Conservation (phyloP, 2,113 vertebrate genomes). For the Scytalopus superciliaris region DNA sequence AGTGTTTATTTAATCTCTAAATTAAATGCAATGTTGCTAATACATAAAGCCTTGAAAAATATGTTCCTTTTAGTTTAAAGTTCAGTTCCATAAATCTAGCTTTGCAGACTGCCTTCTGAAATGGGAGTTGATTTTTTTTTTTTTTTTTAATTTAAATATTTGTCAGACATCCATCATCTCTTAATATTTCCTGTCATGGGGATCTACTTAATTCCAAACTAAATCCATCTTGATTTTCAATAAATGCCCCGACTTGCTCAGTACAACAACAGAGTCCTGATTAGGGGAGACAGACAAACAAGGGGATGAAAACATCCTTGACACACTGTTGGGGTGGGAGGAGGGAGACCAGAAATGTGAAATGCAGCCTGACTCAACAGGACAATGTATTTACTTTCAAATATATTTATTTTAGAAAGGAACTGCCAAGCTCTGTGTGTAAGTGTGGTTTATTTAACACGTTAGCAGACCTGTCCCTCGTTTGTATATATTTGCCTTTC, state of each 20-base stretch:
- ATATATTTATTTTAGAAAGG: neutral
- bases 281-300: conserved; percentile 29
- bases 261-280: neutral
- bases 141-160: conserved; percentile 15
- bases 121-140: conserved; percentile 10
- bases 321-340: neutral
- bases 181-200: conserved; percentile 31
- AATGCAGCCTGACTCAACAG: neutral
- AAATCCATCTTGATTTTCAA: conserved; percentile 31
- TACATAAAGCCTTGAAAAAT: conserved; percentile 44
- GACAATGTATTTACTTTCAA: neutral
- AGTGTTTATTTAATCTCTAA: conserved; percentile 49
- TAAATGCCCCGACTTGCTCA: neutral
- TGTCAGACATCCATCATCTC: conserved; percentile 50
- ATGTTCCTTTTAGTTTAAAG: conserved; percentile 32
- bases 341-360: neutral
- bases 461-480: neutral
- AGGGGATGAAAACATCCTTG: neutral
- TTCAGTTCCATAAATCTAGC: conserved; percentile 35
- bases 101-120: neutral
- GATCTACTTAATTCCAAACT: conserved; percentile 25
- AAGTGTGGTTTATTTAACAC: neutral
- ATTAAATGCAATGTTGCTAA: conserved; percentile 44
- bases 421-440: neutral
- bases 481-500: neutral